Evolutionary conservation across 2,888 invertebrate genomes (phyloP).

Genomic region (Furcula furcula): DNA sequence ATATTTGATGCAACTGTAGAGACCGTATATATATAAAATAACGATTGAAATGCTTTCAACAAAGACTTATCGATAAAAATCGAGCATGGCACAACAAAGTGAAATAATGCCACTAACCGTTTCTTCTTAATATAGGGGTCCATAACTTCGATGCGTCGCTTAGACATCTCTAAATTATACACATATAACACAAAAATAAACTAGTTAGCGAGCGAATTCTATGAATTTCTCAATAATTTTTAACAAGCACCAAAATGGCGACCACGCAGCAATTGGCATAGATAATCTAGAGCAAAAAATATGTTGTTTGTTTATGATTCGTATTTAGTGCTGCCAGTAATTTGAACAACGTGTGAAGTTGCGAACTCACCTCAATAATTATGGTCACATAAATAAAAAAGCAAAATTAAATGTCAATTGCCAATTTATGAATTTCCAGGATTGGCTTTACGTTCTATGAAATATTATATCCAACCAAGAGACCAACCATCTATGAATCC

Average conservation of each 20-base stretch:
- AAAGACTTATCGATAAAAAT: neutral
- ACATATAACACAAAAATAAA: conserved; percentile 46
- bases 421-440: no score
- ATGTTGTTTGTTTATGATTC: conserved; percentile 16
- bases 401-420: no score
- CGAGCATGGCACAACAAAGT: conserved; percentile 17
- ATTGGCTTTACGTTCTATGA: no score
- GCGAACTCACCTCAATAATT: no score
- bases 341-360: no score
- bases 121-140: conserved; percentile 91
- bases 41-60: neutral
- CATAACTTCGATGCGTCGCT: conserved; percentile 92
- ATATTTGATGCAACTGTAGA: no score
- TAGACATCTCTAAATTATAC: conserved; percentile 84
- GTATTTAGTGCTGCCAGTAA: neutral
- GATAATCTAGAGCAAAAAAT: conserved; percentile 20
- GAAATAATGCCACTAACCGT: conserved; percentile 80
- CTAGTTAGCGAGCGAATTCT: conserved; percentile 35
- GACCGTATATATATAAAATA: neutral
- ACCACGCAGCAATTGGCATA: conserved; percentile 16
- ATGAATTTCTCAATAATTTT: conserved; percentile 37
- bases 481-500: no score
- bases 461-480: no score
- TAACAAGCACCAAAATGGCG: conserved; percentile 70
- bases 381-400: no score